Conservation (phyloP, 2,797 vertebrate species). For the Pipistrellus pygmaeus region DNA sequence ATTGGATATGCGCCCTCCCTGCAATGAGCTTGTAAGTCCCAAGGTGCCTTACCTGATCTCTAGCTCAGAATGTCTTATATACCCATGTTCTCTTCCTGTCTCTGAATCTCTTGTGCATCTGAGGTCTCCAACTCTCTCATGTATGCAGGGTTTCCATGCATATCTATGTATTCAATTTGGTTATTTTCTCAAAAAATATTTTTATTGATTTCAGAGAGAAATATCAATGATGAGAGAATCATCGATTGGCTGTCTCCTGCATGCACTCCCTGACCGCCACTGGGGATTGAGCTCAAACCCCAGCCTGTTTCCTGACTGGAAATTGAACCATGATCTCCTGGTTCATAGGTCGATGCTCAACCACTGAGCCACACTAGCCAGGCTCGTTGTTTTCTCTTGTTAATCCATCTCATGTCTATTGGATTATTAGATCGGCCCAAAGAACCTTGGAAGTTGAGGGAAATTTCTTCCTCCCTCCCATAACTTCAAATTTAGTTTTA, state of each 20-base stretch:
- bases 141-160: neutral
- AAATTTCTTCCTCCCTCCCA: neutral
- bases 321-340: no score
- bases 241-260: no score
- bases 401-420: neutral
- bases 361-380: no score
- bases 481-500: slow-evolving; percentile 49
- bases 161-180: neutral
- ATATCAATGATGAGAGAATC: no score
- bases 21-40: neutral
- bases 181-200: neutral
- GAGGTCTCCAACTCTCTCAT: neutral
- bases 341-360: no score
- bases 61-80: neutral
- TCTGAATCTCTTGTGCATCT: neutral
- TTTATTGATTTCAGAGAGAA: no score
- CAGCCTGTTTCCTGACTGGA: no score
- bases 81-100: neutral
- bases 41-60: neutral
- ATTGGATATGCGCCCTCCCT: no score
- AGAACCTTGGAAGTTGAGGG: neutral
- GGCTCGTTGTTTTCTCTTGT: neutral
- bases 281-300: no score
- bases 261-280: no score
- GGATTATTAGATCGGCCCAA: neutral